These are phyloP conservation scores for Microctenopoma steveboyesi DNA, from an alignment of 2,797 vertebrate genomes.

Conservation along the genomic window DNA sequence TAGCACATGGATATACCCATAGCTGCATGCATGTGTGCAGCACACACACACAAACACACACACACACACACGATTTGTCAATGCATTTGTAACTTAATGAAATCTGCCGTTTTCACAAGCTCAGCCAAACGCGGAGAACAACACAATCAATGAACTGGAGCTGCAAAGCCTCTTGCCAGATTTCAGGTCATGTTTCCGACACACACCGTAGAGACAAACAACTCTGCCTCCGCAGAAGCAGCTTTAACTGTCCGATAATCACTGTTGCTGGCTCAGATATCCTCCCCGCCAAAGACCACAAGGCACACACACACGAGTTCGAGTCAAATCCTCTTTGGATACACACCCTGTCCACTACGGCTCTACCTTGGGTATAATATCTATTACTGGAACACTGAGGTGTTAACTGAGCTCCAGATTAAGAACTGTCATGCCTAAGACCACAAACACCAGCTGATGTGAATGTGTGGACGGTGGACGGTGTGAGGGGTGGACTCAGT, in stretches of 20 bases:
- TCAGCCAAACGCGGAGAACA: slow-evolving; percentile 63
- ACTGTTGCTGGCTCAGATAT: slow-evolving; percentile 27
- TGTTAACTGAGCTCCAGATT: slow-evolving; percentile 15
- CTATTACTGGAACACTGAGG: background rate
- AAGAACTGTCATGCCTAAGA: background rate
- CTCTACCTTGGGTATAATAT: slow-evolving; percentile 28
- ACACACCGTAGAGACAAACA: slow-evolving; percentile 32
- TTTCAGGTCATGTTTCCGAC: slow-evolving; percentile 48
- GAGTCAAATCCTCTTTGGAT: slow-evolving; percentile 33
- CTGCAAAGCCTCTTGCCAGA: slow-evolving; percentile 19
- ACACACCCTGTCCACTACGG: slow-evolving; percentile 4
- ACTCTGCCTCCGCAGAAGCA: slow-evolving; percentile 13
- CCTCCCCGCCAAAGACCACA: slow-evolving; percentile 21
- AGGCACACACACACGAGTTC: slow-evolving; percentile 18
- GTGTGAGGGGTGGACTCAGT: background rate
- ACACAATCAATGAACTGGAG: slow-evolving; percentile 61
- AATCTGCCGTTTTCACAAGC: slow-evolving; percentile 68
- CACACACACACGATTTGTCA: slow-evolving; percentile 27
- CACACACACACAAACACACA: slow-evolving; percentile 2
- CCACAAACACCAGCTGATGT: slow-evolving; percentile 7
- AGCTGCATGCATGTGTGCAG: slow-evolving; percentile 1
- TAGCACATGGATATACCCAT: slow-evolving; percentile 27
- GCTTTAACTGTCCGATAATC: slow-evolving; percentile 51
- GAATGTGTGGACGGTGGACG: slow-evolving; percentile 22
- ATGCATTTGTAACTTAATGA: slow-evolving; percentile 52